Conservation (phyloP, 2,113 vertebrate genomes). For the Pseudopodoces humilis region DNA sequence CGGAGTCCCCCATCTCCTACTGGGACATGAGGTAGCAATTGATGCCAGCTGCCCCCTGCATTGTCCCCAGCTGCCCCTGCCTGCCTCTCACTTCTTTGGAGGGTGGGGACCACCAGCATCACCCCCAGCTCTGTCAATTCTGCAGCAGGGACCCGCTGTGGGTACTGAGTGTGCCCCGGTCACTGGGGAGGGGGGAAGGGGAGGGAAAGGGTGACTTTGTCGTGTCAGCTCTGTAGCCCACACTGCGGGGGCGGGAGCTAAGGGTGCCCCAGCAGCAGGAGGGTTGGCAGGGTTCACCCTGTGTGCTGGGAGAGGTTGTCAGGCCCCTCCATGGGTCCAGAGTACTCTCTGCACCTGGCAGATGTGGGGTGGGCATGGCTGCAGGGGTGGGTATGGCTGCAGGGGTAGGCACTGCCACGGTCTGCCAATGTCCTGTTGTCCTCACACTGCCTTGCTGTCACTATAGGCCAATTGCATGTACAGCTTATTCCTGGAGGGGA, state of each 20-base stretch:
- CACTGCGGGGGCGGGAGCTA: not conserved
- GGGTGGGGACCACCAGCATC: not conserved
- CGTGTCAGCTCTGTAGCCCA: not conserved
- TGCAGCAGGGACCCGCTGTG: accelerated
- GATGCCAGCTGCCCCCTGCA: not conserved
- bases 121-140: not conserved
- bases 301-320: not conserved
- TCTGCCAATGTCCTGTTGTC: not conserved
- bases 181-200: accelerated
- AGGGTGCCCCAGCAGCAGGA: not conserved
- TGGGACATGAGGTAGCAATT: accelerated
- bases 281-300: not conserved
- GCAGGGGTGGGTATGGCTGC: not conserved
- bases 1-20: accelerated
- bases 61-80: not conserved
- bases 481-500: not conserved
- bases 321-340: not conserved
- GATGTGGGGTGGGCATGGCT: not conserved
- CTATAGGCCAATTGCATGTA: accelerated
- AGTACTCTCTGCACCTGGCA: not conserved
- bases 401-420: not conserved
- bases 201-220: not conserved
- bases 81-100: not conserved
- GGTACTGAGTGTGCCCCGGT: not conserved
- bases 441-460: not conserved